Evolutionary conservation across 64 coral and sea anemone species (phyloP), one percentile per base, ranked within the genome.

Genomic region (Montipora foliosa): DNA sequence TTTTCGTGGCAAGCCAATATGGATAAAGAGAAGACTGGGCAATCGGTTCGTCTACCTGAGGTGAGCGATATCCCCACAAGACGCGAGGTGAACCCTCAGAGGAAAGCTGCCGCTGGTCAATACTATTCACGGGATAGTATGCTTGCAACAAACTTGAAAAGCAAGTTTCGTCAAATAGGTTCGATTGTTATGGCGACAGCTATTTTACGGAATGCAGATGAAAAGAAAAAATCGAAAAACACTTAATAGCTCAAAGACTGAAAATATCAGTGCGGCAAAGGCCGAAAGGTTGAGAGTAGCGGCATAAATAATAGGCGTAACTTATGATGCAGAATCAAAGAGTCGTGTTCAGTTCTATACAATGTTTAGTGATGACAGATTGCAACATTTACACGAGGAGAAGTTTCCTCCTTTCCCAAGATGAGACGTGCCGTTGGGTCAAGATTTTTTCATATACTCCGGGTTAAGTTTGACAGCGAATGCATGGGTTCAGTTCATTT

Each of bases 91-190:
- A 82, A 62, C 16, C 19, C 79, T 12, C 49, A 10, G 21, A 60
- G 61, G 44, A 84, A 48, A 15, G 61, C 8, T 61, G 10, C 64
- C 17, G 47, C 66, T 6, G 66, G 47, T 11, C 82, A 72, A 15
- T 44, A 67, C 3, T 48, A 51, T 59, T 66, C 82, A 14, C 82
- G 66, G 45, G 82, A 86, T 67, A 64, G 66, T 47, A 86, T 86
- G 64, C 82, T 86, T 49, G 82, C 82, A 3, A 86, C 82, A 86
- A 86, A 86, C 46, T 17, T 85, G 66, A 85, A 85, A 86, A 86
- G 82, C 82, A 86, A 86, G 82, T 72, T 86, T 66, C 82, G 82
- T 71, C 82, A 86, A 59, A 86, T 86, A 6, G 82, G 82, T 19
- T 86, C 82, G 16, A 59, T 86, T 22, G 82, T 86, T 21, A 86